Percentiles rank a stretch among this genome's conserved stretches.
These are phyloP conservation scores for Sinosuthora webbiana DNA, from an alignment of 2,113 vertebrate genomes.

Conservation along the genomic window DNA sequence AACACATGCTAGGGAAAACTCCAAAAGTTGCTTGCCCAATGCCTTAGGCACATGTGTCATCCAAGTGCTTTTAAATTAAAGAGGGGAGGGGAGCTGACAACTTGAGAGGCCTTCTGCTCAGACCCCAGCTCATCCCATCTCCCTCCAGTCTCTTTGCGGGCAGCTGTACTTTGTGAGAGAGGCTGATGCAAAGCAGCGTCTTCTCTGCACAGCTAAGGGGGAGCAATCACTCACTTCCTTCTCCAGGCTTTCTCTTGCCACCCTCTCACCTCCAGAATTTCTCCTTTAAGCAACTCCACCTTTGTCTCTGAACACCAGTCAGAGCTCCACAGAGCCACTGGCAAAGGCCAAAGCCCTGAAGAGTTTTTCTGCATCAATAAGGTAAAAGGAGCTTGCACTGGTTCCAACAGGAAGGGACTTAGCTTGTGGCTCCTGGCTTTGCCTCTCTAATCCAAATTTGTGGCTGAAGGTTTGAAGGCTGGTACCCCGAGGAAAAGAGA, in stretches of 20 bases:
- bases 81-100: background rate
- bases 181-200: background rate
- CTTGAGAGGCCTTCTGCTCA: background rate
- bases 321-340: background rate
- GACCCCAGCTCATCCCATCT: background rate
- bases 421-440: background rate
- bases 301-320: background rate
- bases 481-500: background rate
- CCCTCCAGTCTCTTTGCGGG: background rate
- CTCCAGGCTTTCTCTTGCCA: background rate
- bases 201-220: background rate
- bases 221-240: rapidly evolving
- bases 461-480: background rate
- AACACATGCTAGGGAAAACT: no score
- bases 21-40: no score
- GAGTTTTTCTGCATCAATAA: rapidly evolving
- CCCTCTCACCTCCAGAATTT: background rate
- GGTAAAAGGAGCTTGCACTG: background rate
- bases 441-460: background rate
- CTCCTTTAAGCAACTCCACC: background rate
- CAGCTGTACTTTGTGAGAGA: background rate
- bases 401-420: background rate
- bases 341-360: rapidly evolving
- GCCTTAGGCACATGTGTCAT: background rate
- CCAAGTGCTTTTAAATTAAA: no score